These are phyloP conservation scores for Typhlomys cinereus DNA, from an alignment of 2,113 vertebrate species.

Conservation along the genomic window DNA sequence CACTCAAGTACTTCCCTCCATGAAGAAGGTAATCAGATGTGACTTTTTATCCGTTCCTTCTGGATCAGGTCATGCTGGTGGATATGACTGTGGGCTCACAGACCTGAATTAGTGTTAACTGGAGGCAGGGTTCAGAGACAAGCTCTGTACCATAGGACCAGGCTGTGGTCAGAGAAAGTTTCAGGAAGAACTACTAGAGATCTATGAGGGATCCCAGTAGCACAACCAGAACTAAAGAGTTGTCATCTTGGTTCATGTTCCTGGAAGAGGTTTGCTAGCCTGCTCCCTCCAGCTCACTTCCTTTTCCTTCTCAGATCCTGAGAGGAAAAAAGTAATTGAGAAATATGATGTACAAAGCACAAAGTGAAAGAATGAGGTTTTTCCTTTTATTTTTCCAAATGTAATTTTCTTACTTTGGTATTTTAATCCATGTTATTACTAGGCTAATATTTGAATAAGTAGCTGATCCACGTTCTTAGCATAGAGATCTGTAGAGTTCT, in stretches of 20 bases:
- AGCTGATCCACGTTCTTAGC: not conserved
- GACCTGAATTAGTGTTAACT: not conserved
- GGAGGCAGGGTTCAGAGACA: rapidly evolving
- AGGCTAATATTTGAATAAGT: not conserved
- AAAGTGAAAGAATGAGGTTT: not conserved
- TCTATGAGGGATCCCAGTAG: not conserved
- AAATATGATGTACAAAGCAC: not conserved
- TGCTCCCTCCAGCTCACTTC: not conserved
- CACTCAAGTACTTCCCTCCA: not conserved
- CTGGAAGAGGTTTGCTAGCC: not conserved
- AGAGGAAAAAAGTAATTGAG: not conserved
- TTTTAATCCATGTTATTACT: not conserved
- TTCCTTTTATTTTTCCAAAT: not conserved
- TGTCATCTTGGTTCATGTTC: too few relatives aligned
- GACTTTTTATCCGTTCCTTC: not conserved
- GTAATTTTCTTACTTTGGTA: not conserved
- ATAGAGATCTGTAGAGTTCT: not conserved
- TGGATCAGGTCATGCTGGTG: not conserved
- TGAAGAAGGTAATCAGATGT: not conserved
- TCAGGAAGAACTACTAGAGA: not conserved
- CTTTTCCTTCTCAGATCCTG: slow-evolving; percentile 87
- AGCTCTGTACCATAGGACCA: not conserved
- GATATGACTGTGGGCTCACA: not conserved
- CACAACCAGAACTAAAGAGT: not conserved
- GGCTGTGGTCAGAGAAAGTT: not conserved